Evolutionary conservation across 2,797 vertebrate genomes (phyloP), one percentile per base, ranked within the genome.

Genomic region (Otus scops): DNA sequence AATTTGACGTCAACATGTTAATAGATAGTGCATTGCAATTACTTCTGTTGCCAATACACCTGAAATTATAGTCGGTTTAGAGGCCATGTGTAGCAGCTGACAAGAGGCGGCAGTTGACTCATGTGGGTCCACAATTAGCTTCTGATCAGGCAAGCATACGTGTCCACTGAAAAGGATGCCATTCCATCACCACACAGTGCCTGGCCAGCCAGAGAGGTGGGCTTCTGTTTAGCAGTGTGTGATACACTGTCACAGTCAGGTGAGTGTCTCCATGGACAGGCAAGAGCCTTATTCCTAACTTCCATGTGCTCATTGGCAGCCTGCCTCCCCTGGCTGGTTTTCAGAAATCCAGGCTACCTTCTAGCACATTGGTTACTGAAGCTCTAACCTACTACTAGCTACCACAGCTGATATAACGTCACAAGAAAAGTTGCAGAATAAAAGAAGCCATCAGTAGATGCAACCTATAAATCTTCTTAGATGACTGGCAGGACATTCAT

Each of bases 181-280:
- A 9, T 20, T 82, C 28, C 19, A 27, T 12, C 61, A 76, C 13
- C 0, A 0, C 41, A 20, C 1, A 2, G 34, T 51, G 17, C 57
- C 82, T 34, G 32, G 26, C n/a, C 56, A 77, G 53, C 54, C 41
- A n/a, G 27, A 56, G 68, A 36, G 27, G 57, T 22, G 32, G 26
- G 9, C 32, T 85, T 77, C 45, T 56, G 43, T 48, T 60, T 21
- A 76, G 22, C 28, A 39, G 39, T 6, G 7, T 43, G 16, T 69
- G 43, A 27, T 60, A 15, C 34, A 21, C 17, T 15, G 28, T 41
- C 30, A 45, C 24, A 39, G 28, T 12, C 11, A 68, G 16, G 22
- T 23, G 8, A 5, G 3, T 54, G 15, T 47, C 41, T 86, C 57
- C 32, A 9, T 0, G 3, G 28, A 11, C 45, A 48, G 32, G 19